These are phyloP conservation scores for Origma solitaria DNA, from an alignment of 2,113 vertebrate genomes.

Conservation along the genomic window DNA sequence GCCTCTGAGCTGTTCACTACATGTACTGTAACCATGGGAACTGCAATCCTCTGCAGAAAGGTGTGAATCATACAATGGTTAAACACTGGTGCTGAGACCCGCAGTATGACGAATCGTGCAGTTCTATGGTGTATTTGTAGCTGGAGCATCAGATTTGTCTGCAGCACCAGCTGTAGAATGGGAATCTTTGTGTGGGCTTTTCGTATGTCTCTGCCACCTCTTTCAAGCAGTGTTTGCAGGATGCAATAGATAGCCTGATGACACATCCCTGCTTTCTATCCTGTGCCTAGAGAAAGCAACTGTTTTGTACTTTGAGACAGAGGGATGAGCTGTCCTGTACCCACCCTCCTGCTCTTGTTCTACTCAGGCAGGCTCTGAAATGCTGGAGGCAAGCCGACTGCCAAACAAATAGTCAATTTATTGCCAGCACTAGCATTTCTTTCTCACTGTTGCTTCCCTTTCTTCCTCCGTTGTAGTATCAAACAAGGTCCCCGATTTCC, in stretches of 20 bases:
- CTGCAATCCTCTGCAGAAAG: conserved; percentile 3
- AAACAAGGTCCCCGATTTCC: no score
- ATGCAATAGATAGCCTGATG: no score
- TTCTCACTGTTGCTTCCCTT: background rate
- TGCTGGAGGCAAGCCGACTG: background rate
- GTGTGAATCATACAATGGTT: background rate
- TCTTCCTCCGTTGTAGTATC: no score
- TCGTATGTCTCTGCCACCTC: background rate
- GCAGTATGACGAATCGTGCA: background rate
- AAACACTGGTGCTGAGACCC: background rate
- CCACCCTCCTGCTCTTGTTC: background rate
- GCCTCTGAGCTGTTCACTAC: background rate
- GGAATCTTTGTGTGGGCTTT: background rate
- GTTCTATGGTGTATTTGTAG: background rate
- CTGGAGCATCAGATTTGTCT: background rate
- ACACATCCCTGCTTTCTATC: background rate
- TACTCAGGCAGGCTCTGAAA: accelerated
- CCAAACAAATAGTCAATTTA: no score
- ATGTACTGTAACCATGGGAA: conserved; percentile 3
- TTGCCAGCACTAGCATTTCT: background rate
- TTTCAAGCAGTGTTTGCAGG: no score
- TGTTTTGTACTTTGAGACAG: accelerated
- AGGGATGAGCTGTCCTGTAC: accelerated
- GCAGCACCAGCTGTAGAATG: background rate
- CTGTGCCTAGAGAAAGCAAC: background rate